These are phyloP conservation scores for Fragum sueziense DNA, from an alignment of 2,888 invertebrate genomes.

Conservation along the genomic window DNA sequence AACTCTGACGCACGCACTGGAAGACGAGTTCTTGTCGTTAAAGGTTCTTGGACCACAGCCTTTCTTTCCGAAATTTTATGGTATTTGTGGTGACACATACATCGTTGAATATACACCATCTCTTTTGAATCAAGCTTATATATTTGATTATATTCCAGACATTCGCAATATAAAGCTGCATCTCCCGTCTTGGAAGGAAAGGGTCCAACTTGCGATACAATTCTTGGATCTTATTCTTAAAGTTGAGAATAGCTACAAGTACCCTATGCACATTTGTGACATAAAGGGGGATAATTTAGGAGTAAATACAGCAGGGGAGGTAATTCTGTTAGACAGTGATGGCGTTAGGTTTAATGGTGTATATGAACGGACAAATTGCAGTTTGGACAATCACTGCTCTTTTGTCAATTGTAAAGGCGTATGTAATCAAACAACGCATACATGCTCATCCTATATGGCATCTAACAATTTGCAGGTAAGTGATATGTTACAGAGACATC, in stretches of 20 bases:
- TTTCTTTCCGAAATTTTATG: not conserved
- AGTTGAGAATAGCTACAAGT: not conserved
- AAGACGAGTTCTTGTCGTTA: not conserved
- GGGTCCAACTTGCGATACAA: not conserved
- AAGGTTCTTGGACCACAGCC: not conserved
- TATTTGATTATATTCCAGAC: not conserved
- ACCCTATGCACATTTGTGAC: not conserved
- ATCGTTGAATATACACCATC: conserved; percentile 1
- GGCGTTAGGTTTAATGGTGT: not conserved
- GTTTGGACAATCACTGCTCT: not conserved
- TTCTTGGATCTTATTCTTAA: not conserved
- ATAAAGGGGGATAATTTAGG: not conserved
- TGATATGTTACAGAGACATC: no score
- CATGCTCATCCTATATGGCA: not conserved
- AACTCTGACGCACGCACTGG: not conserved
- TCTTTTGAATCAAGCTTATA: not conserved
- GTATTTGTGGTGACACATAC: not conserved
- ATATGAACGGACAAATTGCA: not conserved
- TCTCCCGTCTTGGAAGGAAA: not conserved
- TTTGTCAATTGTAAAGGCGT: not conserved
- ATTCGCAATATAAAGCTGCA: not conserved
- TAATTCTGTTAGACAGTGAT: not conserved
- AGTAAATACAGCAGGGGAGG: not conserved
- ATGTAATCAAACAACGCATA: not conserved
- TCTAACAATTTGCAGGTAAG: conserved; percentile 1